These are phyloP conservation scores for Echeneis naucrates DNA, from an alignment of 2,797 vertebrate species.

Conservation along the genomic window DNA sequence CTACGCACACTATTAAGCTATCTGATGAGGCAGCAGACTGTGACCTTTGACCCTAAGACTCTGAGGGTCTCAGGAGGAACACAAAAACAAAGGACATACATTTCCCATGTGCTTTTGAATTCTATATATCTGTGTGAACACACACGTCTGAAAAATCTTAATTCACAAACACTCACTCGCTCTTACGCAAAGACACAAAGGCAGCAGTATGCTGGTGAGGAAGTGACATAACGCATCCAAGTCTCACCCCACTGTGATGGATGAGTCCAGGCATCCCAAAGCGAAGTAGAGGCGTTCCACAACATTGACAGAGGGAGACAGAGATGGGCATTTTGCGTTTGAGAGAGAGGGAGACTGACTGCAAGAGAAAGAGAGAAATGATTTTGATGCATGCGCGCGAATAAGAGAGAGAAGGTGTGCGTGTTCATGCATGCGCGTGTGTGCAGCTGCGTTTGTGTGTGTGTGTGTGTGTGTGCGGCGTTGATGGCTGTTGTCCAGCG, in stretches of 20 bases:
- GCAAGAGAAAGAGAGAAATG: constrained; percentile 67
- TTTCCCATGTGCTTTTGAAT: neutral
- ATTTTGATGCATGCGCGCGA: constrained; percentile 62
- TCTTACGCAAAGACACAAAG: constrained; percentile 43
- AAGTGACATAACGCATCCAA: constrained; percentile 67
- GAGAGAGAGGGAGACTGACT: constrained; percentile 49
- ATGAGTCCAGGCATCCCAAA: constrained; percentile 70
- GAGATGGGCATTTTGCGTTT: constrained; percentile 56
- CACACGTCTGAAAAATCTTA: neutral
- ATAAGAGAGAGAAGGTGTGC: constrained; percentile 43
- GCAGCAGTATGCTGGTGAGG: constrained; percentile 43
- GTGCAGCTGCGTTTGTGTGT: constrained; percentile 29
- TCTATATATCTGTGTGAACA: neutral
- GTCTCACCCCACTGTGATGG: constrained; percentile 68
- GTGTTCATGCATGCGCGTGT: constrained; percentile 38
- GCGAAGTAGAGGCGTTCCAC: constrained; percentile 71
- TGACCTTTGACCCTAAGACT: neutral
- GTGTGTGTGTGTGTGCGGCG: constrained; percentile 28
- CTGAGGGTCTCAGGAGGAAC: neutral
- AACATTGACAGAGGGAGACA: constrained; percentile 71
- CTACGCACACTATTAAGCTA: neutral
- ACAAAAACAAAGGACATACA: neutral
- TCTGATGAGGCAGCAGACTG: neutral
- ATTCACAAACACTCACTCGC: constrained; percentile 25
- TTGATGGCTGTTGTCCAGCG: constrained; percentile 68